Evolutionary conservation across 2,797 vertebrate species (phyloP).

Genomic region (Taeniopygia guttata): DNA sequence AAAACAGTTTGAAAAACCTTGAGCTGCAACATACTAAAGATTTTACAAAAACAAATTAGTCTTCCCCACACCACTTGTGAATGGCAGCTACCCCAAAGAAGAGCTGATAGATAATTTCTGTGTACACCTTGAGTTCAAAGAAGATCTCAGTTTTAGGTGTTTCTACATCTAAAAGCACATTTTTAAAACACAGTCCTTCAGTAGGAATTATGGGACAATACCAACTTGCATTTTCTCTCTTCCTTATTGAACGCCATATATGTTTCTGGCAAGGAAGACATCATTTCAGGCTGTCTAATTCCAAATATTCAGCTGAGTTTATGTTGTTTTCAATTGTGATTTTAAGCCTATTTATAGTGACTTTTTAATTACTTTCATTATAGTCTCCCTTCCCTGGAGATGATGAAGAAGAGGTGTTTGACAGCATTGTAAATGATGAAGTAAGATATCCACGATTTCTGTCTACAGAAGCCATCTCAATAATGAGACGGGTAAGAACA

Average conservation of each 20-base stretch:
- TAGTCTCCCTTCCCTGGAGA: conserved; percentile 98
- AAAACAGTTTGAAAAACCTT: background rate
- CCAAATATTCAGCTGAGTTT: background rate
- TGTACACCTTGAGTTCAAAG: background rate
- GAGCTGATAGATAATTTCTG: background rate
- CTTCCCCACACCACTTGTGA: background rate
- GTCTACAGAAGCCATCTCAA: conserved; percentile 97
- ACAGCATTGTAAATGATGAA: conserved; percentile 99
- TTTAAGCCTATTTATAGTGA: background rate
- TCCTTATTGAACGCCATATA: background rate
- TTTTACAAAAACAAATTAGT: background rate
- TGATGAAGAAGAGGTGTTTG: conserved; percentile 98
- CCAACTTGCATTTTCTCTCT: background rate
- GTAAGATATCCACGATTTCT: conserved; percentile 96
- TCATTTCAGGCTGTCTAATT: background rate
- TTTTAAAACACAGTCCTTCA: background rate
- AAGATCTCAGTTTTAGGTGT: background rate
- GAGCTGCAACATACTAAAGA: background rate
- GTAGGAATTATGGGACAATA: background rate
- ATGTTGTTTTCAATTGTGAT: background rate
- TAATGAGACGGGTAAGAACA: conserved; percentile 93
- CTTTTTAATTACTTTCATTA: background rate
- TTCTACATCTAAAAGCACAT: background rate
- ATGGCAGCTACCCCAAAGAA: background rate
- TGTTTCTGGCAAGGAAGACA: background rate